These are phyloP conservation scores for Nannoperca australis DNA, from an alignment of 2,797 vertebrate species.

Conservation along the genomic window DNA sequence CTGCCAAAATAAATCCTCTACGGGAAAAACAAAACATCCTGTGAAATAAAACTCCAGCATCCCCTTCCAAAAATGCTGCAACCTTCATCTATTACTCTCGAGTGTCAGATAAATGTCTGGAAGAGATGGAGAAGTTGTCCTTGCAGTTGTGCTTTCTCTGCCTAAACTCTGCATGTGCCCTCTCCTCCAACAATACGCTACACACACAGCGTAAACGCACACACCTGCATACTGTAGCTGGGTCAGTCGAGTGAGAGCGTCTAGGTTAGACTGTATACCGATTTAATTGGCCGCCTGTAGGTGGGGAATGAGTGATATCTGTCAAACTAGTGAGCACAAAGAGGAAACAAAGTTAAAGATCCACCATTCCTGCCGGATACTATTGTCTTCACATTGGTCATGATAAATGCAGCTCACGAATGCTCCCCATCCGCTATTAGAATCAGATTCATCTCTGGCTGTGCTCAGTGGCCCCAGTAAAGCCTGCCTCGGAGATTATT, in stretches of 20 bases:
- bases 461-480: constrained; percentile 66
- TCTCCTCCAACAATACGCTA: constrained; percentile 30
- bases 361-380: constrained; percentile 57
- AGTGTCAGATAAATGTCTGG: constrained; percentile 80
- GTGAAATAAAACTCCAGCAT: constrained; percentile 82
- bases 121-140: constrained; percentile 77
- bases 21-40: constrained; percentile 81
- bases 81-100: constrained; percentile 81
- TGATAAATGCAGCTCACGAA: constrained; percentile 73
- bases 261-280: constrained; percentile 44
- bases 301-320: constrained; percentile 68
- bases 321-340: constrained; percentile 59
- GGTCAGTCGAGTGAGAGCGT: constrained; percentile 59
- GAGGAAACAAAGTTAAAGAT: constrained; percentile 61
- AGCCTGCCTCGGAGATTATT: constrained; percentile 74
- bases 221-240: constrained; percentile 48
- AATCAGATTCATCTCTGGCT: constrained; percentile 75
- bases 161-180: constrained; percentile 59
- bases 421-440: constrained; percentile 71
- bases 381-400: constrained; percentile 56
- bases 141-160: constrained; percentile 73
- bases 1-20: constrained; percentile 81
- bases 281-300: constrained; percentile 71
- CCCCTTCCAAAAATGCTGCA: constrained; percentile 76
- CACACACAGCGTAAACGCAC: constrained; percentile 22